Evolutionary conservation across 2,888 invertebrate genomes (phyloP), one percentile per base, ranked within the genome.

Genomic region (Hofmannophila pseudospretella): DNA sequence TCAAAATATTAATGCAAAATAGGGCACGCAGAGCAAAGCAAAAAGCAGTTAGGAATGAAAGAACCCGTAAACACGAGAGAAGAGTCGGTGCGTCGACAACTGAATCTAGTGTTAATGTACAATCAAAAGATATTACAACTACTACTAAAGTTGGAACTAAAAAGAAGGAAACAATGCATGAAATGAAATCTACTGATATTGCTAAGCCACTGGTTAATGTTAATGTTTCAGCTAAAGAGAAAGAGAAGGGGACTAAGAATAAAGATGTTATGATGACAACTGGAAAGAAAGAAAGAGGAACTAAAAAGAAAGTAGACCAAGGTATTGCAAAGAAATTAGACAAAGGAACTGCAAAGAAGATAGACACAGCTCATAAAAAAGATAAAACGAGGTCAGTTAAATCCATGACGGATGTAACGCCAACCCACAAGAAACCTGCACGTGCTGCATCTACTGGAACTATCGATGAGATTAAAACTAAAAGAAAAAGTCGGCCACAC

Each of bases 1-100:
- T 48, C 32, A 41, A 44, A 44, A 54, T 50, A 38, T 32, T 61
- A 16, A 58, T 45, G 12, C 26, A 16, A 20, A 35, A 25, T 38
- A 32, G 35, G 7, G 27, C 27, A 27, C 27, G 27, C 7, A 10
- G 27, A 12, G 11, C 27, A 27, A 11, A 12, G 4, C 27, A 27
- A 5, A 11, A 5, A 27, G 27, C 10, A 11, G 2, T 3, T 27
- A 27, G 10, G 11, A 11, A 27, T 3, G 11, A 11, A 11, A 11
- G 7, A 3, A 4, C 5, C 4, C 3, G 12, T 11, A 27, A 27
- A 11, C 27, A 5, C 5, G 10, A 27, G 11, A 2, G 7, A 27
- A 10, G n/a, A 4, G 7, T 27, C n/a, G 11, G 11, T 2, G 10
- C 10, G 12, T 27, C 12, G 7, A 10, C 25, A 16, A 3, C 12